phyloP scores from a whole-genome alignment of 2,797 vertebrate species.

The Microctenopoma lineatum region DNA sequence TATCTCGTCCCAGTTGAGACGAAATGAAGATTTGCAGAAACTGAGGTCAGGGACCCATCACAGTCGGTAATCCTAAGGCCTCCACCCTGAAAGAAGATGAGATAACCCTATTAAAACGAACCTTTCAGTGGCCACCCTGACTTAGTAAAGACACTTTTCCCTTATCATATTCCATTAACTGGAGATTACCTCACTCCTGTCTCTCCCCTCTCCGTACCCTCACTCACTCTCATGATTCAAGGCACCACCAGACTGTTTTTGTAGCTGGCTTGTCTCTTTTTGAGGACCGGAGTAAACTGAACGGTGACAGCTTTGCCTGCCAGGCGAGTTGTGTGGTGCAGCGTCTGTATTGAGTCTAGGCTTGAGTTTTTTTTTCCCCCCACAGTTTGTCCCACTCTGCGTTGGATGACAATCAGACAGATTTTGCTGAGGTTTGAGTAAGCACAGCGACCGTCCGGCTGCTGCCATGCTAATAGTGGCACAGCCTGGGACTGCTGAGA shows the following conservation, averaged over 20 bases:
- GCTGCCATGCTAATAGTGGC: constrained; percentile 55
- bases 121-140: constrained; percentile 54
- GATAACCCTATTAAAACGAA: constrained; percentile 52
- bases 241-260: constrained; percentile 72
- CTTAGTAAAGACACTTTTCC: constrained; percentile 52
- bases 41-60: constrained; percentile 43
- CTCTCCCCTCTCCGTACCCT: constrained; percentile 21
- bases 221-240: constrained; percentile 46
- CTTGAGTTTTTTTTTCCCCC: constrained; percentile 27
- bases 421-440: constrained; percentile 65
- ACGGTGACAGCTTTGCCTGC: constrained; percentile 72
- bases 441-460: constrained; percentile 49
- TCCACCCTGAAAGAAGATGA: constrained; percentile 11
- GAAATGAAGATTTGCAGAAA: constrained; percentile 56
- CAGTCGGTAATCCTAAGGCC: background rate
- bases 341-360: constrained; percentile 70
- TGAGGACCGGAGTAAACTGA: constrained; percentile 58
- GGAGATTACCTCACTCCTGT: constrained; percentile 52
- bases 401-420: constrained; percentile 71
- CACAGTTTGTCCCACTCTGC: background rate
- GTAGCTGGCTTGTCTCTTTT: constrained; percentile 74
- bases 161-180: constrained; percentile 72
- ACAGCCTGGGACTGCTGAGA: constrained; percentile 73
- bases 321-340: constrained; percentile 69
- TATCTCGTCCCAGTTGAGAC: constrained; percentile 44